A percentile compares a stretch with the other conserved stretches of the same genome.
Conservation (phyloP, 2,113 vertebrate genomes). For the Asarcornis scutulata region DNA sequence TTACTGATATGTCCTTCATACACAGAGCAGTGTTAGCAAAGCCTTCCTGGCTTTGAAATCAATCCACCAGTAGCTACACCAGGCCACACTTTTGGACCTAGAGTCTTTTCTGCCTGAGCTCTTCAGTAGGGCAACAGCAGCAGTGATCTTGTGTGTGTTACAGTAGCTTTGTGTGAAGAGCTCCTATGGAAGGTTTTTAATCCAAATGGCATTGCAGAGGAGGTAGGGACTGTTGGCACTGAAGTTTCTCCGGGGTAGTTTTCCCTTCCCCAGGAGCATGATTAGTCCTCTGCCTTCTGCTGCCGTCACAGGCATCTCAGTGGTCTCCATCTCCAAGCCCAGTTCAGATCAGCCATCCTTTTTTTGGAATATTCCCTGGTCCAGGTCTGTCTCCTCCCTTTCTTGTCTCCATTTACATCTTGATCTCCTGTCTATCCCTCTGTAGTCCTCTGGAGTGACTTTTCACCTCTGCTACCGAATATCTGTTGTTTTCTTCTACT, state of each 20-base stretch:
- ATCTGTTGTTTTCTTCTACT: not conserved
- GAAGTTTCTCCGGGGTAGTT: not conserved
- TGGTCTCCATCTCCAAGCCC: not conserved
- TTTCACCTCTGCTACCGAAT: slow-evolving; percentile 11
- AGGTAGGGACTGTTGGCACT: not conserved
- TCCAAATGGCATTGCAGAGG: not conserved
- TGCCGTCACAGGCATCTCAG: accelerated
- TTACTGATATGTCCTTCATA: accelerated
- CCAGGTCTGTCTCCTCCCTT: not conserved
- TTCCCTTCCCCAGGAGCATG: not conserved
- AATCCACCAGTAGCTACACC: not conserved
- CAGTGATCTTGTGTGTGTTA: not conserved
- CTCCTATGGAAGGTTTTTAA: not conserved
- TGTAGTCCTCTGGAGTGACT: not conserved
- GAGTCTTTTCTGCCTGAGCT: not conserved
- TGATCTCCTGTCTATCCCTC: not conserved
- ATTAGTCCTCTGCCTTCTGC: not conserved
- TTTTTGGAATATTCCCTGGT: not conserved
- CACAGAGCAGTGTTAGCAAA: not conserved
- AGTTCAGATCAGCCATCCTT: not conserved
- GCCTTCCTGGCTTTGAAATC: not conserved
- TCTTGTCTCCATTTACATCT: not conserved
- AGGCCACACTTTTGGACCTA: not conserved
- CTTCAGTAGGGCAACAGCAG: not conserved
- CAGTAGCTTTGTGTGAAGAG: not conserved